Evolutionary conservation across 1,140 invertebrate genomes (phyloP), one percentile per base, ranked within the genome.

Genomic region (Anthonomus grandis): DNA sequence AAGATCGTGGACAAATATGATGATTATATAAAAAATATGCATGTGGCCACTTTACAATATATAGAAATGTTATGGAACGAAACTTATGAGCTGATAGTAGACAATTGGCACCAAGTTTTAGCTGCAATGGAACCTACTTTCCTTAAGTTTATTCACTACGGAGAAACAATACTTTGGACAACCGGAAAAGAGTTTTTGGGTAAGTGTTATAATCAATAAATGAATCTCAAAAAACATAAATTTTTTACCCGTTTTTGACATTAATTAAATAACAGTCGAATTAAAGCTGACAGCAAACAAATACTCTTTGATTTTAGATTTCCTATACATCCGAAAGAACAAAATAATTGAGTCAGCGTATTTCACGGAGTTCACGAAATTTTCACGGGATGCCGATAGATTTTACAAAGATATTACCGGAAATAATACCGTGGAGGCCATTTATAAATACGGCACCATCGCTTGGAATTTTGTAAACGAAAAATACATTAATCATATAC

Each of bases 271-370:
- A n/a, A n/a, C n/a, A n/a, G n/a, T n/a, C n/a, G n/a, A 45, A 17
- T 17, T 27, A n/a, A 12, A 19, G 22, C 23, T 53, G 51, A 52
- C 49, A 52, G 37, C 13, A 27, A 42, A 52, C 38, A 42, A 42
- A 52, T 50, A 52, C 31, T 45, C 13, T 38, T 49, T 59, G 13
- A 55, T 73, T 70, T 72, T 76, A 81, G 89, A 91, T 59, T 91
- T 91, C 64, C 79, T 93, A 37, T 90, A 91, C 61, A 83, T 87
- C 23, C 80, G 86, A 2, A 84, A 84, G 46, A 84, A 86, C 38
- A 88, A 91, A 60, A 70, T 93, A 31, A 83, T 89, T 1, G 83
- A 83, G n/a, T 89, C 87, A 0, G 83, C 86, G 0, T 91, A 90
- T 63, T 91, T 89, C 64, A 83, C 83, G 50, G 83, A 86, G 64